A percentile compares a stretch with the other conserved stretches of the same genome.
Conservation (phyloP, 2,888 invertebrate species). For the Criorhina ranunculi region DNA sequence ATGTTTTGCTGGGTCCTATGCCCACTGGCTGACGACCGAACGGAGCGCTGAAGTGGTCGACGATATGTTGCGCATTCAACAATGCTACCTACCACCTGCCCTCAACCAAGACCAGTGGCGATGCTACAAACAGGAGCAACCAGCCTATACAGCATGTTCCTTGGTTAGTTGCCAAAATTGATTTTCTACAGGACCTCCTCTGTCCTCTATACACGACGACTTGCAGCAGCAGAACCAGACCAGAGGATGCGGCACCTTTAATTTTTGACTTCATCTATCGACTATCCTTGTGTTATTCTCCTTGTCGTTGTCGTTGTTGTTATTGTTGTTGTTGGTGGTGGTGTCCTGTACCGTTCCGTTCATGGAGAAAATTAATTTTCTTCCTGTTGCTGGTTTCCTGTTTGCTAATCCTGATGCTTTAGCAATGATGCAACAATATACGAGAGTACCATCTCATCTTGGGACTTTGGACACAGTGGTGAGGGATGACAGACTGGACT, state of each 20-base stretch:
- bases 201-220: constrained; percentile 8
- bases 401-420: constrained; percentile 53
- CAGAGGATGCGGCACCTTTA: constrained; percentile 65
- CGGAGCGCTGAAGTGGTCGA: constrained; percentile 32
- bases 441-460: constrained; percentile 41
- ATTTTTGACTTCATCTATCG: constrained; percentile 66
- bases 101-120: neutral
- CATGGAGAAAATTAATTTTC: constrained; percentile 76
- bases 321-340: constrained; percentile 37
- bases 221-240: constrained; percentile 31
- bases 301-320: constrained; percentile 11
- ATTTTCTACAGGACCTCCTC: constrained; percentile 75
- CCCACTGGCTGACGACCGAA: constrained; percentile 52
- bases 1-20: constrained; percentile 47
- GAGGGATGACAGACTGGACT: neutral
- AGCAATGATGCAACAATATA: constrained; percentile 70
- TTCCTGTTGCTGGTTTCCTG: constrained; percentile 70
- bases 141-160: constrained; percentile 65
- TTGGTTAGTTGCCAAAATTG: constrained; percentile 80
- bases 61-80: constrained; percentile 72
- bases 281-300: constrained; percentile 48
- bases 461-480: constrained; percentile 11
- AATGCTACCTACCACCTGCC: constrained; percentile 48
- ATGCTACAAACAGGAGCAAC: constrained; percentile 33
- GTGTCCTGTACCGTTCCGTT: constrained; percentile 57